phyloP scores from a whole-genome alignment of 1,140 invertebrate species.

The Paraescarpia echinospica region DNA sequence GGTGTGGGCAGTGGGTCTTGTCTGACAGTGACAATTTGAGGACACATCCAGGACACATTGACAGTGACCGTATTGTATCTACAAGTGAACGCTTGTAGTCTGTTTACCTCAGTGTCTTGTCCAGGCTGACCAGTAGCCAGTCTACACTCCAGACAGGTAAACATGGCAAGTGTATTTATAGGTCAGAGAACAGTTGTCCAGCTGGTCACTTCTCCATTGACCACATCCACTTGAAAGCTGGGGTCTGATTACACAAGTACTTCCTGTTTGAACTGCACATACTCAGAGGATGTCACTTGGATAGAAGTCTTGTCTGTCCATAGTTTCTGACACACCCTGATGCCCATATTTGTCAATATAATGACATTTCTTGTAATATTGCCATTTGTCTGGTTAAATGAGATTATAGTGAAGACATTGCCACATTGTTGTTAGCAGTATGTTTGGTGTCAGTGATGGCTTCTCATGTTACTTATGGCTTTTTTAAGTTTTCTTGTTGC shows the following conservation, averaged over 20 bases:
- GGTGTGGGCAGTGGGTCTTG: too few species aligned
- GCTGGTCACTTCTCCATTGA: not conserved
- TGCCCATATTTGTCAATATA: not conserved
- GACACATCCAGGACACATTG: not conserved
- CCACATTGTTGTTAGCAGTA: not conserved
- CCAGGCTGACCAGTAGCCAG: not conserved
- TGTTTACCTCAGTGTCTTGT: not conserved
- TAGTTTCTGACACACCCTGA: too few species aligned
- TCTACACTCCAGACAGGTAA: not conserved
- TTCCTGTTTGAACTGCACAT: not conserved
- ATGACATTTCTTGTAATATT: not conserved
- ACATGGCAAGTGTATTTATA: not conserved
- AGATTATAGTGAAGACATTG: not conserved
- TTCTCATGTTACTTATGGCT: not conserved
- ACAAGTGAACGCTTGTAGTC: not conserved
- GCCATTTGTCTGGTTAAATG: not conserved
- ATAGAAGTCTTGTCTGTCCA: not conserved
- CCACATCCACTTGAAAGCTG: not conserved
- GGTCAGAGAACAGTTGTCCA: not conserved
- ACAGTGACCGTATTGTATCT: not conserved
- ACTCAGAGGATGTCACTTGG: not conserved
- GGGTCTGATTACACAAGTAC: not conserved
- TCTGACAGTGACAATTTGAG: too few species aligned
- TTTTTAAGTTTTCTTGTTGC: not conserved
- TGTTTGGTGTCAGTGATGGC: not conserved